These are phyloP conservation scores for Phasianus colchicus DNA, from an alignment of 2,113 vertebrate genomes.

Conservation along the genomic window DNA sequence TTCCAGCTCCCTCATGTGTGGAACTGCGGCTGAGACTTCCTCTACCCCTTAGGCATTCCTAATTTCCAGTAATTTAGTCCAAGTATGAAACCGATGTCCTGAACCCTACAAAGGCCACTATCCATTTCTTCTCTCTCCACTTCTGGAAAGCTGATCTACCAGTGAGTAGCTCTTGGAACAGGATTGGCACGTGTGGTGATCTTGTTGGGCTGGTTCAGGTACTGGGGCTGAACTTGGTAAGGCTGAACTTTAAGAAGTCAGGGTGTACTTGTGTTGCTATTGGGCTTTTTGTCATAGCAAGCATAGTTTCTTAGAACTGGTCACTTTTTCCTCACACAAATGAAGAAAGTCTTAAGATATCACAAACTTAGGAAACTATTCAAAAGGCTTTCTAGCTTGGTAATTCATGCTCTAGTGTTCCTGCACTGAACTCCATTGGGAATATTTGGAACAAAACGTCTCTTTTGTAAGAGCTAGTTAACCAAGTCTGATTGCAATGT, in stretches of 20 bases:
- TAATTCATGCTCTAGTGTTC: background rate
- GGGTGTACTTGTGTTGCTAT: background rate
- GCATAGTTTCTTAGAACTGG: background rate
- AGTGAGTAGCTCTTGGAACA: background rate
- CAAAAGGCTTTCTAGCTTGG: background rate
- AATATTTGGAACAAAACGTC: background rate
- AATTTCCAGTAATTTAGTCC: background rate
- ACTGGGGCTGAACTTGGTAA: slow-evolving; percentile 40
- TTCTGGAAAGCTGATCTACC: background rate
- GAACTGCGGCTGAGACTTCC: background rate
- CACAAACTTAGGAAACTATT: background rate
- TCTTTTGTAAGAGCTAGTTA: slow-evolving; percentile 17
- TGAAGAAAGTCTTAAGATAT: background rate
- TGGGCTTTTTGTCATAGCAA: background rate
- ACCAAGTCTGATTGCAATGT: background rate
- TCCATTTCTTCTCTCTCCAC: background rate
- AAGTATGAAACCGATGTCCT: background rate
- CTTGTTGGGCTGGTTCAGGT: slow-evolving; percentile 33
- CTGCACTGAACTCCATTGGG: background rate
- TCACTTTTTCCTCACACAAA: background rate
- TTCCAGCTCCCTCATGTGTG: background rate
- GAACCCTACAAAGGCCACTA: background rate
- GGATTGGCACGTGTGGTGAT: slow-evolving; percentile 5
- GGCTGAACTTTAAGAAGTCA: background rate
- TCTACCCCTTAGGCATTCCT: background rate